These are phyloP conservation scores for Chaetorhynchus papuensis DNA, from an alignment of 2,113 vertebrate species.

Conservation along the genomic window DNA sequence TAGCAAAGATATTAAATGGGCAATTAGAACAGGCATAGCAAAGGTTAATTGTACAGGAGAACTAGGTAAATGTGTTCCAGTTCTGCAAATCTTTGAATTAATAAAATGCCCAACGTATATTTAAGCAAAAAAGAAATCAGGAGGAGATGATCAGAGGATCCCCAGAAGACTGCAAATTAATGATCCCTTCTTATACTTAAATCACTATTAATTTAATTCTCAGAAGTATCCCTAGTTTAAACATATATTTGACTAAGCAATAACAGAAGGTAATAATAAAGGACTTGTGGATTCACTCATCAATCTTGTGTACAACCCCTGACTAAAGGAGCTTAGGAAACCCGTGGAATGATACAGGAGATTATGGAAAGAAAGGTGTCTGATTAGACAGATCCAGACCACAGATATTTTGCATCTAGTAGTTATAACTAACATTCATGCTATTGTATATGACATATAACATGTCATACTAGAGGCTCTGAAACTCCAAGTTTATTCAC, in stretches of 20 bases:
- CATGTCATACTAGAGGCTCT: not conserved
- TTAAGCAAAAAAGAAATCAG: not conserved
- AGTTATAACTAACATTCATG: not conserved
- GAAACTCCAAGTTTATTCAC: not conserved
- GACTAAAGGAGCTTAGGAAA: not conserved
- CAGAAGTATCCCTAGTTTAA: not conserved
- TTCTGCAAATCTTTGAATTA: not conserved
- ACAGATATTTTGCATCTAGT: not conserved
- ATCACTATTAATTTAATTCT: not conserved
- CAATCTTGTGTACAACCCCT: not conserved
- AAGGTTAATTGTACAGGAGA: not conserved
- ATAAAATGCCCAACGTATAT: not conserved
- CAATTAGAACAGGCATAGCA: not conserved
- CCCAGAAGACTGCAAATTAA: not conserved
- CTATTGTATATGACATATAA: too few species aligned
- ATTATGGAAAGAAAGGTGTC: not conserved
- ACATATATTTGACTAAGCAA: not conserved
- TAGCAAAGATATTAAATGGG: not conserved
- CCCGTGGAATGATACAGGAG: fast-evolving
- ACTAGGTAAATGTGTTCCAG: not conserved
- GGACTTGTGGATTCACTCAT: not conserved
- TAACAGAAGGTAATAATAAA: not conserved
- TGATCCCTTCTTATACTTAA: not conserved
- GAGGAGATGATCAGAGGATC: not conserved
- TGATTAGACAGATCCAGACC: not conserved